Evolutionary conservation across 2,113 vertebrate genomes (phyloP).

Genomic region (Salminus brasiliensis): DNA sequence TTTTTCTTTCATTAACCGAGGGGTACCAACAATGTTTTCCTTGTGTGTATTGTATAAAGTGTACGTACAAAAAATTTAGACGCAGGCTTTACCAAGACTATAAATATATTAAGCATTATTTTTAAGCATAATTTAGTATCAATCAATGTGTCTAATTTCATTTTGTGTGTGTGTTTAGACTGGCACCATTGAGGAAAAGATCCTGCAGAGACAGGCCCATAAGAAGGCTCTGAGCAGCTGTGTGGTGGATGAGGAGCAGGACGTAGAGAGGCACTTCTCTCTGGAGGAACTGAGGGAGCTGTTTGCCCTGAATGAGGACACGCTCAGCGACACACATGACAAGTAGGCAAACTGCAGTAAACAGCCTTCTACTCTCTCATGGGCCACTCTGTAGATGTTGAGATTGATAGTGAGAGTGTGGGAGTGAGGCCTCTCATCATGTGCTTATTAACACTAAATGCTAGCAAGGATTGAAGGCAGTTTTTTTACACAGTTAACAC

Average conservation of each 20-base stretch:
- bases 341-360: constrained; percentile 70
- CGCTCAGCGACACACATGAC: constrained; percentile 91
- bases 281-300: constrained; percentile 92
- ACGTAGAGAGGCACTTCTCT: constrained; percentile 96
- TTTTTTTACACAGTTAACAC: too few relatives aligned
- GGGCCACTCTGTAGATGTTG: neutral
- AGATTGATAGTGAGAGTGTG: neutral
- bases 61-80: too few relatives aligned
- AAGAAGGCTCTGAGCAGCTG: constrained; percentile 99
- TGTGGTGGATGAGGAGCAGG: constrained; percentile 95
- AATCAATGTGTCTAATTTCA: too few relatives aligned
- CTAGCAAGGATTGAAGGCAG: too few relatives aligned
- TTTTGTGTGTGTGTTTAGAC: constrained; percentile 74
- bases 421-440: too few relatives aligned
- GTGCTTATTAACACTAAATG: too few relatives aligned
- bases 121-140: too few relatives aligned
- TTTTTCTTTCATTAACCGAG: too few relatives aligned
- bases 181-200: constrained; percentile 98
- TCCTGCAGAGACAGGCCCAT: constrained; percentile 95
- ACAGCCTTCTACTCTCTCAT: neutral
- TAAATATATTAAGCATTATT: too few relatives aligned
- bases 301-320: constrained; percentile 84
- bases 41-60: too few relatives aligned
- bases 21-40: too few relatives aligned
- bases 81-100: too few relatives aligned